Conservation (phyloP, 2,797 vertebrate genomes). For the Leptatherina wallacei region DNA sequence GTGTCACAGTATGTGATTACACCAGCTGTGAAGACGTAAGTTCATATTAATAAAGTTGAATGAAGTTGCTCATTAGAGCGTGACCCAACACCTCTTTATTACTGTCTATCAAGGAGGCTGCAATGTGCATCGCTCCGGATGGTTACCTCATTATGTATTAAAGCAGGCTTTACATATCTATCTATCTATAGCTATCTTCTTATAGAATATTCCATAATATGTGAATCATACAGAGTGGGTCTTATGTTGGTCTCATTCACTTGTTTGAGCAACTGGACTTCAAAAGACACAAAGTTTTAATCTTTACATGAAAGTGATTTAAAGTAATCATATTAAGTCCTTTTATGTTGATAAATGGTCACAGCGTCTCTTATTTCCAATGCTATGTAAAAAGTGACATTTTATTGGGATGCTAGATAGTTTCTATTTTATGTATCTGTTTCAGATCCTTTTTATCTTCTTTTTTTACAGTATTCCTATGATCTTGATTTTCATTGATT, state of each 20-base stretch:
- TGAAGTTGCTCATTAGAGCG: constrained; percentile 53
- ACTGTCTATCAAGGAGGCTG: constrained; percentile 16
- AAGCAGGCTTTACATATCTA: constrained; percentile 17
- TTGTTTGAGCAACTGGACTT: neutral
- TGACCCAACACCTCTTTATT: constrained; percentile 49
- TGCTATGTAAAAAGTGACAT: neutral
- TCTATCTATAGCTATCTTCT: neutral
- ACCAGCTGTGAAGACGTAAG: constrained; percentile 44
- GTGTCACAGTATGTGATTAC: constrained; percentile 46
- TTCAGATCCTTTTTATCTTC: neutral
- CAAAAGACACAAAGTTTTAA: neutral
- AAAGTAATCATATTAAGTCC: neutral
- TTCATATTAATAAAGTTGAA: constrained; percentile 40
- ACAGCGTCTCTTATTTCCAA: neutral
- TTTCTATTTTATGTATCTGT: neutral
- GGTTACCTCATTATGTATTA: neutral
- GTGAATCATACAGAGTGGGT: neutral
- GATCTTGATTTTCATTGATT: neutral
- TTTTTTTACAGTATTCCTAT: neutral
- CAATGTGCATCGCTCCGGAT: constrained; percentile 20
- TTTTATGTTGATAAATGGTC: neutral
- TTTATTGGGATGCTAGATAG: neutral
- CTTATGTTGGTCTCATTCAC: neutral
- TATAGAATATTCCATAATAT: neutral
- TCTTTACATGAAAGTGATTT: constrained; percentile 1